phyloP scores from a whole-genome alignment of 2,888 invertebrate genomes.

The Scelioninae gen. 2 region DNA sequence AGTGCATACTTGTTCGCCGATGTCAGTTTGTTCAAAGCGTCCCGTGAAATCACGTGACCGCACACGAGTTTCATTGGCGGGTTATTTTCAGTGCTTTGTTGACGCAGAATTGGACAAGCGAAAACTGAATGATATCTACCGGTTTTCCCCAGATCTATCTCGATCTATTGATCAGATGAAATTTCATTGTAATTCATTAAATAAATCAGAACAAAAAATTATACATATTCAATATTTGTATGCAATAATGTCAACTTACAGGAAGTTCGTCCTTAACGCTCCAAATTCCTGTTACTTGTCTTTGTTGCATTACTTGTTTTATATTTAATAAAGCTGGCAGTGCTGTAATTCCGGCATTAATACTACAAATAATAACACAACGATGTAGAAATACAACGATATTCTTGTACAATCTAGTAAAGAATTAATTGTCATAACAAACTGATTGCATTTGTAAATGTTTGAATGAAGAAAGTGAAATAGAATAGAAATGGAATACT shows the following conservation, averaged over 20 bases:
- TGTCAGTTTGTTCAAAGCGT: conserved; percentile 96
- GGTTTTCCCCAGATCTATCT: conserved; percentile 93
- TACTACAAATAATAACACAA: conserved; percentile 75
- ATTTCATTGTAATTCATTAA: too few species aligned
- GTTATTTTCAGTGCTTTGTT: conserved; percentile 96
- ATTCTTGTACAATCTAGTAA: too few species aligned
- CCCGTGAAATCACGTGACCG: conserved; percentile 98
- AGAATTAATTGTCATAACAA: too few species aligned
- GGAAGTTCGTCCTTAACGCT: conserved; percentile 96
- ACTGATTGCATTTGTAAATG: too few species aligned
- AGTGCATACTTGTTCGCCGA: conserved; percentile 90
- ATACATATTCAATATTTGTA: too few species aligned
- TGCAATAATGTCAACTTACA: conserved; percentile 77
- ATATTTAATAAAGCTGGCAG: conserved; percentile 96
- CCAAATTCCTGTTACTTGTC: conserved; percentile 96
- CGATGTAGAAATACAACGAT: too few species aligned
- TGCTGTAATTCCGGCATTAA: conserved; percentile 94
- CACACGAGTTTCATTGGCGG: conserved; percentile 98
- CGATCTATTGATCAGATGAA: conserved; percentile 81
- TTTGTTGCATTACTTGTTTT: conserved; percentile 91
- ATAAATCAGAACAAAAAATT: too few species aligned
- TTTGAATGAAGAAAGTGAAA: too few species aligned
- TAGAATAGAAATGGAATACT: too few species aligned
- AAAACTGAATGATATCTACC: conserved; percentile 98
- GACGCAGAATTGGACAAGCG: conserved; percentile 98